A percentile compares a stretch with the other conserved stretches of the same genome.
Evolutionary conservation across 1,140 invertebrate species (phyloP).

Genomic region (Trichoplusia ni): DNA sequence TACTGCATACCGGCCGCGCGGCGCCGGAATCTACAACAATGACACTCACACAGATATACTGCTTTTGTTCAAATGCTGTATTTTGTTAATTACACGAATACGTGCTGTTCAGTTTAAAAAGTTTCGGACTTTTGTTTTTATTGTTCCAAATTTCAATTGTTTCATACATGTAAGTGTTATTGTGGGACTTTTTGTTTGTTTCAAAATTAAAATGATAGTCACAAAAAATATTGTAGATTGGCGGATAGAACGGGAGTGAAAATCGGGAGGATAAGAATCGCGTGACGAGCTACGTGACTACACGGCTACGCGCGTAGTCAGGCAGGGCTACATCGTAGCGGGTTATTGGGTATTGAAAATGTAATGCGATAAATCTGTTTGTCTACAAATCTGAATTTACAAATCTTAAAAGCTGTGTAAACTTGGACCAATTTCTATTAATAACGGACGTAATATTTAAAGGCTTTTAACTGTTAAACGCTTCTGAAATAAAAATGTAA

Average conservation of each 20-base stretch:
- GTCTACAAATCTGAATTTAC: no score
- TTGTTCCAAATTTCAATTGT: background rate
- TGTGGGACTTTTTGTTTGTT: background rate
- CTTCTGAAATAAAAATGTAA: no score
- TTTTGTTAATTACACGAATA: constrained; percentile 13
- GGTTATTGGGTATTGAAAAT: no score
- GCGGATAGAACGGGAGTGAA: background rate
- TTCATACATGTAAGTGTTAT: background rate
- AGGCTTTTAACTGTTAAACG: no score
- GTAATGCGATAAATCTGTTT: no score
- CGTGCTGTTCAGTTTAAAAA: constrained; percentile 3
- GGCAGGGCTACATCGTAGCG: background rate
- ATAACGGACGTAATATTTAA: no score
- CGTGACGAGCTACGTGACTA: background rate
- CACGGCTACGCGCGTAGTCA: background rate
- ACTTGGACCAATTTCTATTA: no score
- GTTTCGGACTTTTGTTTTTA: background rate
- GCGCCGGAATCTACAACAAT: background rate
- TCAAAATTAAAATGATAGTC: background rate
- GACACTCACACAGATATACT: background rate
- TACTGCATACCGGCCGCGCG: background rate
- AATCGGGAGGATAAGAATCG: background rate
- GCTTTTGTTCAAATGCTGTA: constrained; percentile 14
- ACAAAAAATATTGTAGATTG: background rate
- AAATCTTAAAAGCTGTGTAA: no score